phyloP scores from a whole-genome alignment of 2,113 vertebrate species.

The Lanius collurio region DNA sequence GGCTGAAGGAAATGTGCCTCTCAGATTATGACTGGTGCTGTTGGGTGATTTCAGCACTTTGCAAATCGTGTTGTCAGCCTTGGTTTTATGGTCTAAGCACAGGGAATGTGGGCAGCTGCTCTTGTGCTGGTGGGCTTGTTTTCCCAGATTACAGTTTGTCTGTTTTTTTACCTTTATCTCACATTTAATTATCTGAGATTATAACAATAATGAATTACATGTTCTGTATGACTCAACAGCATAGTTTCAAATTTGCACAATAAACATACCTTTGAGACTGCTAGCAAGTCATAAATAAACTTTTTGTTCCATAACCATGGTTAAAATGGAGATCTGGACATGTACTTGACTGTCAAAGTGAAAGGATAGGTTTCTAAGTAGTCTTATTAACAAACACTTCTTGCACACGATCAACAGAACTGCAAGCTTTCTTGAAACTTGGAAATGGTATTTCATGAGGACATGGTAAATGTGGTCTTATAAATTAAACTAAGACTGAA shows the following conservation, averaged over 20 bases:
- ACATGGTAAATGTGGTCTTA: not conserved
- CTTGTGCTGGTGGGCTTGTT: conserved; percentile 1
- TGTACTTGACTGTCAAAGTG: not conserved
- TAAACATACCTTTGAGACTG: not conserved
- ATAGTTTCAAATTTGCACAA: not conserved
- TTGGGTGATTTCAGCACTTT: conserved; percentile 26
- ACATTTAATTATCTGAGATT: not conserved
- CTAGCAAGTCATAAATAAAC: not conserved
- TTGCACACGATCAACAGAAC: not conserved
- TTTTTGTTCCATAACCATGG: not conserved
- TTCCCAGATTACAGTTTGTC: not conserved
- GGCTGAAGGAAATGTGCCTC: conserved; percentile 23
- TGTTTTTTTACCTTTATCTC: conserved; percentile 15
- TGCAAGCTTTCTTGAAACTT: not conserved
- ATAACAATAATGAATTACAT: not conserved
- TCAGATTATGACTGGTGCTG: conserved; percentile 1
- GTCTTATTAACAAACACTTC: not conserved
- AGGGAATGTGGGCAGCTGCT: not conserved
- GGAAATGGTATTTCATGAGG: not conserved
- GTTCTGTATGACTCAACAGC: not conserved
- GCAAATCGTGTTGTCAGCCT: conserved; percentile 7
- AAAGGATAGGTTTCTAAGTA: not conserved
- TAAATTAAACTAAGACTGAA: not conserved
- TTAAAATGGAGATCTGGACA: not conserved
- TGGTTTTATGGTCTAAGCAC: not conserved